Percentiles rank a stretch among this genome's conserved stretches.
phyloP scores from a whole-genome alignment of 2,113 vertebrate genomes.

The Emydura subglobosa region DNA sequence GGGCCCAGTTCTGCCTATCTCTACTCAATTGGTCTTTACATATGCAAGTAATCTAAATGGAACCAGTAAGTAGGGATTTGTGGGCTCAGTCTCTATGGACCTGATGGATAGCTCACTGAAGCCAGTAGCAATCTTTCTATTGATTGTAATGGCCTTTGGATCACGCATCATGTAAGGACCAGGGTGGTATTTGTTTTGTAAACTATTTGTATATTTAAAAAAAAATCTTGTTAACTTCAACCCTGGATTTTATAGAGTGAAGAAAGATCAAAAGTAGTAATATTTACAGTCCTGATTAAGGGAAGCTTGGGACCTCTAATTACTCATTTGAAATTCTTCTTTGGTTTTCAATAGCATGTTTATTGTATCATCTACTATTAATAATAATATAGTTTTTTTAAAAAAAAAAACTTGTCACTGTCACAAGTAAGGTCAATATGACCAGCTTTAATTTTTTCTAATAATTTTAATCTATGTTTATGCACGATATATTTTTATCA shows the following conservation, averaged over 20 bases:
- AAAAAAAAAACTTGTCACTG: fast-evolving
- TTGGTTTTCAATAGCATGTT: not conserved
- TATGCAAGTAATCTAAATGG: not conserved
- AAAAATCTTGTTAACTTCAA: not conserved
- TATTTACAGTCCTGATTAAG: too few relatives aligned
- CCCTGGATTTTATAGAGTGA: not conserved
- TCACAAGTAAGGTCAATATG: fast-evolving
- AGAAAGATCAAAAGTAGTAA: not conserved
- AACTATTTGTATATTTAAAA: not conserved
- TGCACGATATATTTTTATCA: too few relatives aligned
- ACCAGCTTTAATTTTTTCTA: too few relatives aligned
- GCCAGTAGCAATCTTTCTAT: not conserved
- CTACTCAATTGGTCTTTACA: not conserved
- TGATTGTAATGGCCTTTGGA: not conserved
- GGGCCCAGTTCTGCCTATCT: not conserved
- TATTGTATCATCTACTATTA: not conserved
- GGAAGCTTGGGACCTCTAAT: not conserved
- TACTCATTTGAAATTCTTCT: not conserved
- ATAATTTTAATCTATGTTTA: too few relatives aligned
- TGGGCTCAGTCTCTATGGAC: not conserved
- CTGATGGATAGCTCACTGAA: not conserved
- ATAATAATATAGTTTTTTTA: not conserved
- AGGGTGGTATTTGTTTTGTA: too few relatives aligned
- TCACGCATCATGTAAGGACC: not conserved
- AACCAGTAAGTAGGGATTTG: not conserved